A percentile compares a stretch with the other conserved stretches of the same genome.
phyloP scores from a whole-genome alignment of 1,140 invertebrate genomes.

The Ephestia elutella region DNA sequence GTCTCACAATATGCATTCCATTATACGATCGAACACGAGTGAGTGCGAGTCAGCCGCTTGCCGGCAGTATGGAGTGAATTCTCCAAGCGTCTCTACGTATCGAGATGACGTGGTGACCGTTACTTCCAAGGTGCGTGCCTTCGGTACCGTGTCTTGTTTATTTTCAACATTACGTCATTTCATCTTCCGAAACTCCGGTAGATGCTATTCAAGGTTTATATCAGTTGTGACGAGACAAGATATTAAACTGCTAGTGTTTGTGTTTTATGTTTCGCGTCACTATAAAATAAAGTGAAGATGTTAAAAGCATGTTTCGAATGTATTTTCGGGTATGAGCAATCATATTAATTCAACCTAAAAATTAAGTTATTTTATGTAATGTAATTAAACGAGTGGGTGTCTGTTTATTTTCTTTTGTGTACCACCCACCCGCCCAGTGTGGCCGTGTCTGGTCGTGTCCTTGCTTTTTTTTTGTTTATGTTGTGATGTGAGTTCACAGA shows the following conservation, averaged over 20 bases:
- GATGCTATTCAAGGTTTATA: neutral
- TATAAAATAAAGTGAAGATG: constrained; percentile 38
- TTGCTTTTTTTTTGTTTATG: too few species aligned
- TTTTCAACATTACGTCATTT: constrained; percentile 64
- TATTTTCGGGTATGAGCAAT: constrained; percentile 42
- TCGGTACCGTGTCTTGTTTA: constrained; percentile 38
- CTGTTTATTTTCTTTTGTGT: too few species aligned
- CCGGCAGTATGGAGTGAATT: constrained; percentile 23
- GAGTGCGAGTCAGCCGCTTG: neutral
- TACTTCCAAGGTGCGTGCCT: constrained; percentile 44
- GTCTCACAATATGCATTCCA: neutral
- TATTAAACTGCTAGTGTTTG: constrained; percentile 4
- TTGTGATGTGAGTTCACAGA: too few species aligned
- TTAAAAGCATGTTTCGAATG: constrained; percentile 64
- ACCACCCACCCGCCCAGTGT: too few species aligned
- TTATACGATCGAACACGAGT: neutral
- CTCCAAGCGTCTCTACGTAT: constrained; percentile 22
- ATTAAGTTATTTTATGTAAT: too few species aligned
- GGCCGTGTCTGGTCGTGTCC: too few species aligned
- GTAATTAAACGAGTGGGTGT: too few species aligned
- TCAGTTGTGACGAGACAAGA: neutral
- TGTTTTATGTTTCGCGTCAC: constrained; percentile 10
- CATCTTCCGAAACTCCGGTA: constrained; percentile 8
- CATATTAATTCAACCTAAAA: constrained; percentile 3
- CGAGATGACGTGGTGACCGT: constrained; percentile 23